Conservation (phyloP, 2,888 invertebrate genomes). For the Arrhopalites spinosus region DNA sequence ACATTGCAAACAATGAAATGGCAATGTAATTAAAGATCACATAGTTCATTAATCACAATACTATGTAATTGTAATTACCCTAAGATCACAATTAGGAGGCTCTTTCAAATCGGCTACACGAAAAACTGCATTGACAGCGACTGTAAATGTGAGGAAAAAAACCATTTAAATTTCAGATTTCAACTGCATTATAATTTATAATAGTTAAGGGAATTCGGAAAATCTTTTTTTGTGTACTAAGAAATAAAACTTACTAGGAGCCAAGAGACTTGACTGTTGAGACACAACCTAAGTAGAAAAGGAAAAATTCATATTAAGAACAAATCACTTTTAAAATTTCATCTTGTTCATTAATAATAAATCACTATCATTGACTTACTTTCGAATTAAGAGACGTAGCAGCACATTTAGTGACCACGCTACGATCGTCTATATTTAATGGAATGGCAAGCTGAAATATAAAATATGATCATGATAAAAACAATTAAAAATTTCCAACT, state of each 20-base stretch:
- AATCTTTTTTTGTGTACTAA: too few relatives aligned
- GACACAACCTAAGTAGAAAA: constrained; percentile 73
- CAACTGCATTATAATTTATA: too few relatives aligned
- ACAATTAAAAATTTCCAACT: not conserved
- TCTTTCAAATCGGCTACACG: constrained; percentile 76
- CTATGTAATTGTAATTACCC: constrained; percentile 59
- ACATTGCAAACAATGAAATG: too few relatives aligned
- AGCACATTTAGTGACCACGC: constrained; percentile 89
- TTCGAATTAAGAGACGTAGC: constrained; percentile 97
- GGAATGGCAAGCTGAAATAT: constrained; percentile 43
- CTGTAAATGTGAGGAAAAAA: too few relatives aligned
- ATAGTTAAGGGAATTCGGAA: too few relatives aligned
- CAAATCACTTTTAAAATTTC: too few relatives aligned
- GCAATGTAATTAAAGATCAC: not conserved
- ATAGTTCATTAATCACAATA: not conserved
- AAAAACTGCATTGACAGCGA: constrained; percentile 96
- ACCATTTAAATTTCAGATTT: too few relatives aligned
- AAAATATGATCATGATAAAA: not conserved
- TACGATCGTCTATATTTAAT: constrained; percentile 58
- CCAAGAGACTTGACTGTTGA: constrained; percentile 92
- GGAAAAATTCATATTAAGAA: too few relatives aligned
- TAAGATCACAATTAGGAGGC: constrained; percentile 82
- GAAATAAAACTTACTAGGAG: too few relatives aligned
- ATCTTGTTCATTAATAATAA: too few relatives aligned
- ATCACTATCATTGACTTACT: too few relatives aligned